Percentiles rank a stretch among this genome's conserved stretches.
Conservation (phyloP, 2,888 invertebrate genomes). For the Pogonocherus hispidulus region DNA sequence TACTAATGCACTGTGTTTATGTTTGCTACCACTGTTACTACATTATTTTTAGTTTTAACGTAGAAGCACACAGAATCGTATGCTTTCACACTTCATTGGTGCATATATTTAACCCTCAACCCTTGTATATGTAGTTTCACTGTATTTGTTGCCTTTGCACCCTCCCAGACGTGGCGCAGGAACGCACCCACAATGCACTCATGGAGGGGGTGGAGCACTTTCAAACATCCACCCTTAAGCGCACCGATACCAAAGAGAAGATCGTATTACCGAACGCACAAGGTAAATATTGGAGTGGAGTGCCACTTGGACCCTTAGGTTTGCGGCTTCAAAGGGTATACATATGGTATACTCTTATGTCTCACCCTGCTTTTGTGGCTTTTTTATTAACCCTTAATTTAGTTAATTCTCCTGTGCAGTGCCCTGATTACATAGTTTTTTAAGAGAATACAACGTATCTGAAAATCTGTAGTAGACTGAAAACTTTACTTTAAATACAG, state of each 20-base stretch:
- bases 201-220: slow-evolving; percentile 84
- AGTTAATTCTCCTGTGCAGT: background rate
- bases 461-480: too few species aligned
- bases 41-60: too few species aligned
- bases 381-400: background rate
- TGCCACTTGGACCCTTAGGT: too few species aligned
- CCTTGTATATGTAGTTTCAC: background rate
- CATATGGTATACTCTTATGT: slow-evolving; percentile 26
- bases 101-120: background rate
- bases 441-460: too few species aligned
- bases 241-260: slow-evolving; percentile 87
- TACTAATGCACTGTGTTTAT: too few species aligned
- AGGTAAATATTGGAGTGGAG: slow-evolving; percentile 71
- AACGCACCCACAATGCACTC: slow-evolving; percentile 82
- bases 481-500: too few species aligned
- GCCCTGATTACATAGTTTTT: too few species aligned
- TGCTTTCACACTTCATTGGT: slow-evolving; percentile 2
- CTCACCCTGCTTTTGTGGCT: slow-evolving; percentile 6
- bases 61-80: too few species aligned
- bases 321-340: slow-evolving; percentile 2
- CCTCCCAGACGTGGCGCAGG: slow-evolving; percentile 78
- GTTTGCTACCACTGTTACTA: too few species aligned
- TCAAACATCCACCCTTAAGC: slow-evolving; percentile 78
- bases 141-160: slow-evolving; percentile 26
- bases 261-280: slow-evolving; percentile 86